Evolutionary conservation across 2,888 invertebrate genomes (phyloP).

Genomic region (Brenthis ino): DNA sequence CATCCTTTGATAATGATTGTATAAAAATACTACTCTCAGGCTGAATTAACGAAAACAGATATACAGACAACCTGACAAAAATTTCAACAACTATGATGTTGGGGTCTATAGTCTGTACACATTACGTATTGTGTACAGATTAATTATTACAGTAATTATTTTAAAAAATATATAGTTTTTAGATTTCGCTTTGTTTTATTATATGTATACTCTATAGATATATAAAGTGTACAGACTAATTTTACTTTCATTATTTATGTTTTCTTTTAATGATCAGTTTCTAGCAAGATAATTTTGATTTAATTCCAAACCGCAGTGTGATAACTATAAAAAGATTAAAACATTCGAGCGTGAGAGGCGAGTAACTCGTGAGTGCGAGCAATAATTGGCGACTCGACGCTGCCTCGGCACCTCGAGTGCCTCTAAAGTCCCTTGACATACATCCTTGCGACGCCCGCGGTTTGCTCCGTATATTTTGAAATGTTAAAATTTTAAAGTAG

Average conservation of each 20-base stretch:
- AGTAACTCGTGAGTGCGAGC: constrained; percentile 31
- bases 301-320: constrained; percentile 11
- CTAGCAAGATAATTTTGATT: neutral
- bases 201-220: too few species aligned
- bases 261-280: neutral
- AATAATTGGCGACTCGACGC: constrained; percentile 47
- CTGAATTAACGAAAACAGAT: too few species aligned
- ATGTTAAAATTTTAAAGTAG: constrained; percentile 18
- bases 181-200: too few species aligned
- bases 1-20: too few species aligned
- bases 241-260: neutral
- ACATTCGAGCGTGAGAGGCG: constrained; percentile 23
- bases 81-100: too few species aligned
- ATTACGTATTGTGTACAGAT: too few species aligned
- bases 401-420: constrained; percentile 41
- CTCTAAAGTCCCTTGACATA: constrained; percentile 49
- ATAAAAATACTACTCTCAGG: too few species aligned
- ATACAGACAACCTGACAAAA: too few species aligned
- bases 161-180: too few species aligned
- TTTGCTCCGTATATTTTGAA: constrained; percentile 27
- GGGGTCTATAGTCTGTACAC: too few species aligned
- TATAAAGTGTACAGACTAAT: too few species aligned
- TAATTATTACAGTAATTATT: too few species aligned
- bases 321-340: constrained; percentile 31
- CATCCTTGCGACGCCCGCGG: constrained; percentile 41